Evolutionary conservation across 2,113 vertebrate species (phyloP).

Genomic region (Trochalopteron elliotii): DNA sequence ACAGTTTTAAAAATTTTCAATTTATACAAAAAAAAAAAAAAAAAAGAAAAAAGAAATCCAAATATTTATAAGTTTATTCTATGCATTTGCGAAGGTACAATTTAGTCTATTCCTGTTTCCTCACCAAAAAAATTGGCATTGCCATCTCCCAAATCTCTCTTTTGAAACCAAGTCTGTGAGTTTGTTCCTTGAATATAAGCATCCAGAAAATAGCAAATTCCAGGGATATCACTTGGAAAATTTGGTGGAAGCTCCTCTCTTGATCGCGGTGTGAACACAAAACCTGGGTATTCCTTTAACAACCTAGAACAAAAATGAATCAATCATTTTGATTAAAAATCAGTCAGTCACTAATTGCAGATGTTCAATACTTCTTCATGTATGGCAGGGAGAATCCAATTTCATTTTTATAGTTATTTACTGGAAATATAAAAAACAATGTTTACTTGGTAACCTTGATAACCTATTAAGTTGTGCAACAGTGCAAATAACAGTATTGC

Average conservation of each 20-base stretch:
- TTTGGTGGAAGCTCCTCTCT: conserved; percentile 94
- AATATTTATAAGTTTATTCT: conserved; percentile 8
- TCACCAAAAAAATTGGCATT: conserved; percentile 78
- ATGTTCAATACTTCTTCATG: background rate
- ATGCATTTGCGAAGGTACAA: background rate
- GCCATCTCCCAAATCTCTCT: conserved; percentile 65
- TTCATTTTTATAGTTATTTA: background rate
- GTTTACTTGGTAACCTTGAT: background rate
- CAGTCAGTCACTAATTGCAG: background rate
- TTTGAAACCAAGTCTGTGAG: conserved; percentile 73
- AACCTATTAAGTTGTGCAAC: background rate
- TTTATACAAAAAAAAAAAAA: conserved; percentile 52
- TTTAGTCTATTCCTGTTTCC: conserved; percentile 74
- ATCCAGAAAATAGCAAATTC: conserved; percentile 97
- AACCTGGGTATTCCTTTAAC: conserved; percentile 89
- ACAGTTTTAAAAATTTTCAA: background rate
- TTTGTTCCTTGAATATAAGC: conserved; percentile 74
- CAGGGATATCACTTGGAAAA: conserved; percentile 94
- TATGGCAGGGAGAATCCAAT: background rate
- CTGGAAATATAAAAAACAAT: background rate
- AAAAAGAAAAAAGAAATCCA: conserved; percentile 10
- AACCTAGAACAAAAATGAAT: conserved; percentile 80
- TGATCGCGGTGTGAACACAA: conserved; percentile 91
- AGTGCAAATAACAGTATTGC: background rate
- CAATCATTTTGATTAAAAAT: background rate